Evolutionary conservation across 2,113 vertebrate genomes (phyloP).

Genomic region (Calidris pugnax): DNA sequence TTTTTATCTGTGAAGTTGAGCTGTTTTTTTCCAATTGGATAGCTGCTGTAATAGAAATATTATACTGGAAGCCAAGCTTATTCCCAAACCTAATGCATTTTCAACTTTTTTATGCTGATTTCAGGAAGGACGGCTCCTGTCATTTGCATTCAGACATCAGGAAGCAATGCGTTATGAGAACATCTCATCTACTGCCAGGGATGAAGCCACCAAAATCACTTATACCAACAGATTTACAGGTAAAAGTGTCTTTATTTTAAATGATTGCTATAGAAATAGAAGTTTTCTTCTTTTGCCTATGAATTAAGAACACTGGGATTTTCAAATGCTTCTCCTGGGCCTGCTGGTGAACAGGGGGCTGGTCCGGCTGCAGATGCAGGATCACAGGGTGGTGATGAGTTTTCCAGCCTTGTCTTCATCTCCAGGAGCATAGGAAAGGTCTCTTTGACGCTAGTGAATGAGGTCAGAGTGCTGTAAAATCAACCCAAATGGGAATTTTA

Average conservation of each 20-base stretch:
- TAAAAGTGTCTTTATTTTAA: neutral
- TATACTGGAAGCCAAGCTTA: conserved; percentile 27
- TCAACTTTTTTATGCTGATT: conserved; percentile 59
- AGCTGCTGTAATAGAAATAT: conserved; percentile 49
- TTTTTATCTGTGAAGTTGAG: neutral
- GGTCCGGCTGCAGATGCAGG: neutral
- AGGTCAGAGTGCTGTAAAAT: neutral
- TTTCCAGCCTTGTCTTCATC: neutral
- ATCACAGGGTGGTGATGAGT: neutral
- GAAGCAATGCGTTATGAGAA: conserved; percentile 1
- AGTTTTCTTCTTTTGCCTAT: neutral
- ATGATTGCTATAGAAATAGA: neutral
- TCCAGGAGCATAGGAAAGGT: neutral
- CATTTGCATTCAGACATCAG: conserved; percentile 28
- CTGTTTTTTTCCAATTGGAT: conserved; percentile 38
- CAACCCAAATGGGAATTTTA: neutral
- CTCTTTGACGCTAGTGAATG: neutral
- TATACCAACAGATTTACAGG: neutral
- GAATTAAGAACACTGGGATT: neutral
- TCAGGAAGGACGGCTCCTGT: conserved; percentile 12
- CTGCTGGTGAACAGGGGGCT: neutral
- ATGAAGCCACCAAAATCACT: neutral
- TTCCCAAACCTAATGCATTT: conserved; percentile 41
- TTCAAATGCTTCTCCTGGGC: neutral
- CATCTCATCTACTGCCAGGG: neutral